phyloP scores from a whole-genome alignment of 2,888 invertebrate genomes.

The Onchidella celtica region DNA sequence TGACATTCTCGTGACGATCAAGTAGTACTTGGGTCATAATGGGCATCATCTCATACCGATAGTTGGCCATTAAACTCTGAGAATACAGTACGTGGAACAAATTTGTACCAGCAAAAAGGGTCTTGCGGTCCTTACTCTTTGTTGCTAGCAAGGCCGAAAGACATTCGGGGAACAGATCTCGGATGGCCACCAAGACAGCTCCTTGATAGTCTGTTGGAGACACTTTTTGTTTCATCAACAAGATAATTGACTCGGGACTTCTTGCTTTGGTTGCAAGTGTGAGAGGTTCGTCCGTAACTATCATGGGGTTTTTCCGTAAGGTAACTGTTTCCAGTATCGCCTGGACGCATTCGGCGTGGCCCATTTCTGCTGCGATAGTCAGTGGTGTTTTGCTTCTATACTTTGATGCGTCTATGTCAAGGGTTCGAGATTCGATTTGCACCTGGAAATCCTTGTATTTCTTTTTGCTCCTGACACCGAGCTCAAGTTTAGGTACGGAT shows the following conservation, averaged over 20 bases:
- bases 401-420: neutral
- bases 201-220: too few species aligned
- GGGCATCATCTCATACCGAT: neutral
- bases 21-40: neutral
- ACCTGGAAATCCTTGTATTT: conserved; percentile 41
- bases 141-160: neutral
- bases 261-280: neutral
- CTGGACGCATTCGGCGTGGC: conserved; percentile 23
- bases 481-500: neutral
- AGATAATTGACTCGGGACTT: neutral
- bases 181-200: neutral
- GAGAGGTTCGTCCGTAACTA: neutral
- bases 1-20: neutral
- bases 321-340: neutral
- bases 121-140: neutral
- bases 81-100: neutral
- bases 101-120: neutral
- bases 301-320: neutral
- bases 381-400: conserved; percentile 26
- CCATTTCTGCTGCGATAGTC: conserved; percentile 12
- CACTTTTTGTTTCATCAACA: neutral
- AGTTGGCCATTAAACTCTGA: neutral
- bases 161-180: conserved; percentile 1
- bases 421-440: too few species aligned
- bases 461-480: conserved; percentile 34